Evolutionary conservation across 1,140 invertebrate species (phyloP).

Genomic region (Lepidurus couesii): DNA sequence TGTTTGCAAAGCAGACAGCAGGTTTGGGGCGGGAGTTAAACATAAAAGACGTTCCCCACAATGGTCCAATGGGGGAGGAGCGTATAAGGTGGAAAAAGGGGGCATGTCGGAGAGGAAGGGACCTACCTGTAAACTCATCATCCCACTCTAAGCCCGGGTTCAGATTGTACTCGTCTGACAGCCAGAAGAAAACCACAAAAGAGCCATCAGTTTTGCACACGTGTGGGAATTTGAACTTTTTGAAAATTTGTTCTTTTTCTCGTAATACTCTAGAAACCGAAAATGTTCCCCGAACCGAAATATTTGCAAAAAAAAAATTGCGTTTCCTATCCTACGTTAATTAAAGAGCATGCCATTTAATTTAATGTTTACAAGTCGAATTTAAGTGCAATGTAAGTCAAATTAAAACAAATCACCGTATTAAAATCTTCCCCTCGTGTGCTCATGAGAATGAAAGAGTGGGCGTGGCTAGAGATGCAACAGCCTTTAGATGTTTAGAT

Average conservation of each 20-base stretch:
- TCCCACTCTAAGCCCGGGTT: slow-evolving; percentile 99
- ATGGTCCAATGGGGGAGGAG: slow-evolving; percentile 10
- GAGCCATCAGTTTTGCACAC: slow-evolving; percentile 25
- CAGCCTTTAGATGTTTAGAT: neutral
- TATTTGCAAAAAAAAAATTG: neutral
- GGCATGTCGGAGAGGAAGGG: slow-evolving; percentile 35
- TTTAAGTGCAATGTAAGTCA: neutral
- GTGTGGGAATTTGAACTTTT: neutral
- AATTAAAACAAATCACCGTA: neutral
- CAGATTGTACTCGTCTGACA: slow-evolving; percentile 94
- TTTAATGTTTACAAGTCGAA: neutral
- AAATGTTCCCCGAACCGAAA: neutral
- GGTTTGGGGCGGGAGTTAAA: slow-evolving; percentile 30
- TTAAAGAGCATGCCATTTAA: neutral
- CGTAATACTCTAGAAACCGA: neutral
- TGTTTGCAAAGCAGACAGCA: slow-evolving; percentile 1
- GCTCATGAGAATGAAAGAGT: neutral
- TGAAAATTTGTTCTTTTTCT: neutral
- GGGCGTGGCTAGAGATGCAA: slow-evolving; percentile 13
- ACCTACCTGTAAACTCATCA: slow-evolving; percentile 99
- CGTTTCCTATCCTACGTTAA: too few relatives aligned
- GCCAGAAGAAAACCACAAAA: slow-evolving; percentile 62
- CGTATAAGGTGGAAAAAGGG: slow-evolving; percentile 35
- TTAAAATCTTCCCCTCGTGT: slow-evolving; percentile 14
- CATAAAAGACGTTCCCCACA: neutral